Percentiles rank a stretch among this genome's conserved stretches.
These are phyloP conservation scores for Zaprionus kolodkinae DNA, from an alignment of 1,140 invertebrate species.

Conservation along the genomic window DNA sequence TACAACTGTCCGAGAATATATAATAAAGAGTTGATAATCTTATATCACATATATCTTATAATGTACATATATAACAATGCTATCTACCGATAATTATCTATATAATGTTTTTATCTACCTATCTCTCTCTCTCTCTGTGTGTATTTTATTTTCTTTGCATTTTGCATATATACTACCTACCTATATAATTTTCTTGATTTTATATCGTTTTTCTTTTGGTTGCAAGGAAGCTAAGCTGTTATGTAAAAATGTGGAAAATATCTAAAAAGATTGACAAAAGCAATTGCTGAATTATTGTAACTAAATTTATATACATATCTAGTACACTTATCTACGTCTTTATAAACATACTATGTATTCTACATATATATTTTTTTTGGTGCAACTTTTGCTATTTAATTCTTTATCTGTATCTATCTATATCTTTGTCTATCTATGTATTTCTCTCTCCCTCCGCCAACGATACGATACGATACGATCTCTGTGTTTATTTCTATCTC, in stretches of 20 bases:
- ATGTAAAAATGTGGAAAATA: slow-evolving; percentile 72
- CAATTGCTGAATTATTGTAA: slow-evolving; percentile 34
- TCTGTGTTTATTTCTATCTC: slow-evolving; percentile 28
- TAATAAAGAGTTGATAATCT: slow-evolving; percentile 17
- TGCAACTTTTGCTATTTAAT: slow-evolving; percentile 18
- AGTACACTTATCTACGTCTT: slow-evolving; percentile 14
- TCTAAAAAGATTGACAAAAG: slow-evolving; percentile 10
- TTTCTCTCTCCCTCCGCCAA: slow-evolving; percentile 29
- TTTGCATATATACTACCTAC: slow-evolving; percentile 54
- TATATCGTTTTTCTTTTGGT: slow-evolving; percentile 29
- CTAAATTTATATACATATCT: slow-evolving; percentile 14
- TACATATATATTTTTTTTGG: slow-evolving; percentile 10
- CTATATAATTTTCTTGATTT: slow-evolving; percentile 34
- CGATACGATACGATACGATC: slow-evolving; percentile 50
- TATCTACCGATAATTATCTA: slow-evolving; percentile 26
- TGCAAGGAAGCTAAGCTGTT: slow-evolving; percentile 72
- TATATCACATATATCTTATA: slow-evolving; percentile 11
- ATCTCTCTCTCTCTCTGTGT: slow-evolving; percentile 56
- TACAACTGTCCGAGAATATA: slow-evolving; percentile 26
- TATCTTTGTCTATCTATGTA: slow-evolving; percentile 37
- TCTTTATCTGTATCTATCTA: slow-evolving; percentile 43
- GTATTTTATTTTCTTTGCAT: slow-evolving; percentile 60
- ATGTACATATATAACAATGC: slow-evolving; percentile 28
- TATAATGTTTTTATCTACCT: slow-evolving; percentile 39
- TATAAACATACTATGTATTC: slow-evolving; percentile 18